Evolutionary conservation across 2,888 invertebrate genomes (phyloP).

Genomic region (Cyrtodaria siliqua): DNA sequence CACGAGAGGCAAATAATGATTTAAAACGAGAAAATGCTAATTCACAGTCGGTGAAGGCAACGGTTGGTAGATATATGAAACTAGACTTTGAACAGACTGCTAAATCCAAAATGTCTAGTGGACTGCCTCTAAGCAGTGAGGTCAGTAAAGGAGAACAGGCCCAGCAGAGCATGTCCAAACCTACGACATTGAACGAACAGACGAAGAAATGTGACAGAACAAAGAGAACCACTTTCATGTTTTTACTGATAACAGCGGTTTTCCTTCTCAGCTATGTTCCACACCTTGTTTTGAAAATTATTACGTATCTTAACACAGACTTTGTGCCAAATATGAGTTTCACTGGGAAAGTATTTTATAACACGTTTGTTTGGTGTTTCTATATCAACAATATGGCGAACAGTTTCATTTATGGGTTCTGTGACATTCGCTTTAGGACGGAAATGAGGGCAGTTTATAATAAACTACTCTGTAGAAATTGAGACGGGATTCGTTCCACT

Average conservation of each 20-base stretch:
- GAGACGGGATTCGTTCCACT: too few relatives aligned
- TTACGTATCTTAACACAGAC: conserved; percentile 62
- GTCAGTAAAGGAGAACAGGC: too few relatives aligned
- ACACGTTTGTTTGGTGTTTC: conserved; percentile 74
- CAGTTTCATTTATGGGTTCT: conserved; percentile 76
- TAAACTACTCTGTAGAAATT: neutral
- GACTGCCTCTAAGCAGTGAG: too few relatives aligned
- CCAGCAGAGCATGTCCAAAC: too few relatives aligned
- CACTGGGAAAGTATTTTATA: conserved; percentile 60
- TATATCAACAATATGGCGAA: conserved; percentile 76
- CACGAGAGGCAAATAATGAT: too few relatives aligned
- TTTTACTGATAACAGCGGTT: conserved; percentile 70
- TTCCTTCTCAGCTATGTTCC: conserved; percentile 76
- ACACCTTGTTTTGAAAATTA: conserved; percentile 66
- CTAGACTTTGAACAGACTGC: too few relatives aligned
- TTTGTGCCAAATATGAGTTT: conserved; percentile 59
- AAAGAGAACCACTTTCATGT: conserved; percentile 70
- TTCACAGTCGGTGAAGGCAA: too few relatives aligned
- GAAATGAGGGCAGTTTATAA: conserved; percentile 27
- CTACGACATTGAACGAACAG: too few relatives aligned
- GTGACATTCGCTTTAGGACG: conserved; percentile 70
- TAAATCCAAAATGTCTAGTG: too few relatives aligned
- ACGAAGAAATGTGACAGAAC: neutral
- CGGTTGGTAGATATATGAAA: too few relatives aligned
- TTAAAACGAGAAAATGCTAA: too few relatives aligned